Conservation (phyloP, 2,888 invertebrate genomes). For the Dyspetes luteomarginatus region DNA sequence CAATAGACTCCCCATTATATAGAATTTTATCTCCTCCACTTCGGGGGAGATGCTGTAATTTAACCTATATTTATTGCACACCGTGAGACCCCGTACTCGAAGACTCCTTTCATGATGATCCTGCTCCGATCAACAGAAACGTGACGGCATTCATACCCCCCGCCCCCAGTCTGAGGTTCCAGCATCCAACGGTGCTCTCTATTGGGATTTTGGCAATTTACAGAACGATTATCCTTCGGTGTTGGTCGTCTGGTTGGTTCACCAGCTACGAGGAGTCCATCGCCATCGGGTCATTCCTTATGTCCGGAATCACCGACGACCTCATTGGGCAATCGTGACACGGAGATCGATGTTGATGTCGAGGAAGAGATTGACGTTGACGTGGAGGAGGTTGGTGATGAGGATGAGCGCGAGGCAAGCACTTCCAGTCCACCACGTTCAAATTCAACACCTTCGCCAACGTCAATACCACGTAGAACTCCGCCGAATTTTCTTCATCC, state of each 20-base stretch:
- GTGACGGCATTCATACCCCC: too few relatives aligned
- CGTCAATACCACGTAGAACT: slow-evolving; percentile 73
- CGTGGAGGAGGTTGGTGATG: slow-evolving; percentile 81
- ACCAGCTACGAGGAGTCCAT: slow-evolving; percentile 78
- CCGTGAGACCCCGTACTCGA: slow-evolving; percentile 36
- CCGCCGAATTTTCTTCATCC: slow-evolving; percentile 74
- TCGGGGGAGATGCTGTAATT: slow-evolving; percentile 20
- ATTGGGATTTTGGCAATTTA: slow-evolving; percentile 69
- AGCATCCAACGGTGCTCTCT: background rate
- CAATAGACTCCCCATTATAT: slow-evolving; percentile 25
- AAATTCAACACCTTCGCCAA: slow-evolving; percentile 77
- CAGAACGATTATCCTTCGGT: slow-evolving; percentile 94
- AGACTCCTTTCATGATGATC: background rate
- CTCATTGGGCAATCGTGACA: slow-evolving; percentile 75
- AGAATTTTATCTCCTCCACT: slow-evolving; percentile 11
- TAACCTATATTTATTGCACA: slow-evolving; percentile 46
- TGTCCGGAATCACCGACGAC: slow-evolving; percentile 80
- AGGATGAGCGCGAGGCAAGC: slow-evolving; percentile 78
- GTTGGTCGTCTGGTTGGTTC: slow-evolving; percentile 90
- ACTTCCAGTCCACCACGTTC: slow-evolving; percentile 77
- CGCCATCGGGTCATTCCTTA: slow-evolving; percentile 79
- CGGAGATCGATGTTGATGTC: slow-evolving; percentile 78
- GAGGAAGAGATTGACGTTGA: slow-evolving; percentile 82
- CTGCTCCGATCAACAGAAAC: background rate
- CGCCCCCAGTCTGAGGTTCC: too few relatives aligned